Percentiles rank a stretch among this genome's conserved stretches.
Evolutionary conservation across 2,113 vertebrate species (phyloP).

Genomic region (Catharus minimus): DNA sequence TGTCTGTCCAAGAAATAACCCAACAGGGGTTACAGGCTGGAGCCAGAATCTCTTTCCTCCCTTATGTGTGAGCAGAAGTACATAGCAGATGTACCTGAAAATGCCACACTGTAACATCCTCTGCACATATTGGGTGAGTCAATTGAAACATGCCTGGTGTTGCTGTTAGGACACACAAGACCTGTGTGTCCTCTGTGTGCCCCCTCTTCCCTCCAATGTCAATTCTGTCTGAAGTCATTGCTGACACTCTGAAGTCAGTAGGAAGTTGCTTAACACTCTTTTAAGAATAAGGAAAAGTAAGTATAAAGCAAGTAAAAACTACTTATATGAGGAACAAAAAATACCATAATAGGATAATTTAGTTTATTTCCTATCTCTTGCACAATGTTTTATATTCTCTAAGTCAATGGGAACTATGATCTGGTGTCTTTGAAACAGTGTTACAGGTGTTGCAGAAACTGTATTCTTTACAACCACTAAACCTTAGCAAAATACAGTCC

Average conservation of each 20-base stretch:
- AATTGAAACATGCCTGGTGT: not conserved
- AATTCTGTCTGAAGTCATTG: not conserved
- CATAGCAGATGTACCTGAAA: slow-evolving; percentile 34
- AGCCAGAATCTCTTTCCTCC: slow-evolving; percentile 23
- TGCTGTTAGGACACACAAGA: slow-evolving; percentile 14
- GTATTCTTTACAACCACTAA: not conserved
- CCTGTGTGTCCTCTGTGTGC: not conserved
- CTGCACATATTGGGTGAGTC: not conserved
- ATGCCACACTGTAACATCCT: not conserved
- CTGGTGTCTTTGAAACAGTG: not conserved
- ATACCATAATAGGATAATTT: not conserved
- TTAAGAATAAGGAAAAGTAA: not conserved
- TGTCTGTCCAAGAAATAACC: not conserved
- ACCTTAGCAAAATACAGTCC: not conserved
- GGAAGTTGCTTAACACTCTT: not conserved
- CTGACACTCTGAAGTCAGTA: not conserved
- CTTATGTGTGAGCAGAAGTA: not conserved
- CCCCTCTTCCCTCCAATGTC: not conserved
- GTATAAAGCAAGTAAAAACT: not conserved
- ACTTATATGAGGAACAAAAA: not conserved
- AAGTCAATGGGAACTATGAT: not conserved
- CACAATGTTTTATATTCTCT: not conserved
- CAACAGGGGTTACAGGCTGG: not conserved
- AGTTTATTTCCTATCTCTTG: not conserved
- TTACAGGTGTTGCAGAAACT: not conserved